Conservation (phyloP, 2,888 invertebrate genomes). For the Cartodere bifasciata region DNA sequence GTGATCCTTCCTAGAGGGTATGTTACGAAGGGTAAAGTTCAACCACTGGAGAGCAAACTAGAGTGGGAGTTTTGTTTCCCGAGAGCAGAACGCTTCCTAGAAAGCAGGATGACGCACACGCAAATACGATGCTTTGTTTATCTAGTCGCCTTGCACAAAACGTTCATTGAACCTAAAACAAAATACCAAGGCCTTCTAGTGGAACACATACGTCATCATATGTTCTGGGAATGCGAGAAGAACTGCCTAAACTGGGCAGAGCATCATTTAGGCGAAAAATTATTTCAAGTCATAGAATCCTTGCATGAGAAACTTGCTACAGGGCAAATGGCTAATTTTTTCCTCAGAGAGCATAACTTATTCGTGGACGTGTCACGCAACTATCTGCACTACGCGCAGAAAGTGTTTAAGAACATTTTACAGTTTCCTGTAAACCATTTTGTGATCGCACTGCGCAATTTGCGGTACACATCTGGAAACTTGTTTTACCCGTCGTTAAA, state of each 20-base stretch:
- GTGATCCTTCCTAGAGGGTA: conserved; percentile 59
- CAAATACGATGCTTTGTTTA: conserved; percentile 62
- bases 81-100: conserved; percentile 61
- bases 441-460: conserved; percentile 53
- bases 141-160: conserved; percentile 54
- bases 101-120: conserved; percentile 54
- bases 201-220: conserved; percentile 57
- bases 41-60: conserved; percentile 37
- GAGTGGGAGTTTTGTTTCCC: conserved; percentile 74
- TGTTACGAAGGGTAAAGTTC: conserved; percentile 46
- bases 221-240: conserved; percentile 67
- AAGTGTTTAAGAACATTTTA: conserved; percentile 50
- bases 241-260: conserved; percentile 61
- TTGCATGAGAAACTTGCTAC: conserved; percentile 50
- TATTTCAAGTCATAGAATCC: conserved; percentile 47
- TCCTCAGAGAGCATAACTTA: conserved; percentile 55
- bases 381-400: conserved; percentile 49
- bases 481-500: too few relatives aligned
- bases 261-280: conserved; percentile 54
- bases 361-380: conserved; percentile 57
- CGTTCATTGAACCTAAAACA: conserved; percentile 54
- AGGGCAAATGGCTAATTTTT: conserved; percentile 56
- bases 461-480: conserved; percentile 49
- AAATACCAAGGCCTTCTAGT: conserved; percentile 51
- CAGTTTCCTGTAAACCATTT: conserved; percentile 62